Percentiles rank a stretch among this genome's conserved stretches.
These are phyloP conservation scores for Xestia rhomboidea DNA, from an alignment of 2,888 invertebrate species.

Conservation along the genomic window DNA sequence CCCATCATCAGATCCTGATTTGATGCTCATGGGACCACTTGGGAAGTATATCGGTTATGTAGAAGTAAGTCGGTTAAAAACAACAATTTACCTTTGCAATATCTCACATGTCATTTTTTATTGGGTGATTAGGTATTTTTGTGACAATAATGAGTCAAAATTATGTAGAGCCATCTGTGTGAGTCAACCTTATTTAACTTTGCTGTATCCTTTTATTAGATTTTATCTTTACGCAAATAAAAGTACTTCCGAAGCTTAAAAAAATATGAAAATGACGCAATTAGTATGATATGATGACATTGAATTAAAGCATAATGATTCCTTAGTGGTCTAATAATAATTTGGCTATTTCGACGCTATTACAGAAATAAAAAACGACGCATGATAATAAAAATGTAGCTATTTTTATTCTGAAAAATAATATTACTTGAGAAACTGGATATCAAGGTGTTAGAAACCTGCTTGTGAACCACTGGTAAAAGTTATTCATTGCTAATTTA, in stretches of 20 bases:
- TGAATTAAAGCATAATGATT: background rate
- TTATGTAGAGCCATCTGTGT: background rate
- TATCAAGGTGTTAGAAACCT: constrained; percentile 46
- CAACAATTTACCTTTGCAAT: background rate
- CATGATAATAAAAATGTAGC: constrained; percentile 3
- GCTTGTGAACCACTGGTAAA: constrained; percentile 45
- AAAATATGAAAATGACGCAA: constrained; percentile 11
- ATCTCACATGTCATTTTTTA: background rate
- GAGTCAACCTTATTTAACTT: constrained; percentile 5
- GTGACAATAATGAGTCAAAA: background rate
- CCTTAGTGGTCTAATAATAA: background rate
- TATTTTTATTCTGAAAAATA: constrained; percentile 40
- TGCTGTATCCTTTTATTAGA: background rate
- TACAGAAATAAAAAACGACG: background rate
- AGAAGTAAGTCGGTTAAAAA: too few relatives aligned
- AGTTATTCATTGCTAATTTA: constrained; percentile 55
- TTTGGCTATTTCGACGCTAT: constrained; percentile 9
- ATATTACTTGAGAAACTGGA: constrained; percentile 49
- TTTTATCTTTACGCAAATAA: constrained; percentile 21
- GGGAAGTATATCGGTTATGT: too few relatives aligned
- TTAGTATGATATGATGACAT: background rate
- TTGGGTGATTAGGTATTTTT: background rate
- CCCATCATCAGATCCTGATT: too few relatives aligned
- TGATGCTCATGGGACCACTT: too few relatives aligned
- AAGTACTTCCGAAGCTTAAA: background rate